Percentiles rank a stretch among this genome's conserved stretches.
phyloP scores from a whole-genome alignment of 2,888 invertebrate species.

The Apoda limacodes region DNA sequence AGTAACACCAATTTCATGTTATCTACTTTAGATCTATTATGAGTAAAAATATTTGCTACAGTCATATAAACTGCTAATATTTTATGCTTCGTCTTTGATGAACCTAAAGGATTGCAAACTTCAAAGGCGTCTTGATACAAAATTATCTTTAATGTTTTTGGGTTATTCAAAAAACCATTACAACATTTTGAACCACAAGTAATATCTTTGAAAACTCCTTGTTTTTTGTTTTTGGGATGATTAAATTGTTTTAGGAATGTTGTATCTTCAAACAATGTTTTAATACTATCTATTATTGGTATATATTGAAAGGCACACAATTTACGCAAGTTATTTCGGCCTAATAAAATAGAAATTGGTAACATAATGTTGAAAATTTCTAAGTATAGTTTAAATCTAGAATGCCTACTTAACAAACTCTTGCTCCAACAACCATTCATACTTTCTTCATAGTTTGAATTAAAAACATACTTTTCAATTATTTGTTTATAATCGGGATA shows the following conservation, averaged over 20 bases:
- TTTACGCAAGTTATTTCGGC: background rate
- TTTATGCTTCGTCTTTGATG: background rate
- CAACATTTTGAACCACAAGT: background rate
- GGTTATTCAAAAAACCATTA: background rate
- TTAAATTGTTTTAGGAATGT: background rate
- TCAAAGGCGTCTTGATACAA: background rate
- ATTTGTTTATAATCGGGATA: background rate
- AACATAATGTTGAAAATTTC: background rate
- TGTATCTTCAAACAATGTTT: background rate
- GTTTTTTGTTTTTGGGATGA: background rate
- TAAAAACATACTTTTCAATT: background rate
- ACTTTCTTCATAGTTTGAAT: background rate
- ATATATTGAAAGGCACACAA: background rate
- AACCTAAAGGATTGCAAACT: background rate
- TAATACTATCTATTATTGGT: background rate
- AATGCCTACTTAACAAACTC: background rate
- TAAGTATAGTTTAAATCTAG: background rate
- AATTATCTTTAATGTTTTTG: background rate
- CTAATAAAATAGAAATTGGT: background rate
- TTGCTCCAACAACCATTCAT: background rate
- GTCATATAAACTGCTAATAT: background rate
- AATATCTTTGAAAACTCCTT: background rate
- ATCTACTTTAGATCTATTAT: background rate
- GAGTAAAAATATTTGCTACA: background rate
- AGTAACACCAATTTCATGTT: background rate